Evolutionary conservation across 2,797 vertebrate genomes (phyloP), one percentile per base, ranked within the genome.

Genomic region (Remorina albescens): DNA sequence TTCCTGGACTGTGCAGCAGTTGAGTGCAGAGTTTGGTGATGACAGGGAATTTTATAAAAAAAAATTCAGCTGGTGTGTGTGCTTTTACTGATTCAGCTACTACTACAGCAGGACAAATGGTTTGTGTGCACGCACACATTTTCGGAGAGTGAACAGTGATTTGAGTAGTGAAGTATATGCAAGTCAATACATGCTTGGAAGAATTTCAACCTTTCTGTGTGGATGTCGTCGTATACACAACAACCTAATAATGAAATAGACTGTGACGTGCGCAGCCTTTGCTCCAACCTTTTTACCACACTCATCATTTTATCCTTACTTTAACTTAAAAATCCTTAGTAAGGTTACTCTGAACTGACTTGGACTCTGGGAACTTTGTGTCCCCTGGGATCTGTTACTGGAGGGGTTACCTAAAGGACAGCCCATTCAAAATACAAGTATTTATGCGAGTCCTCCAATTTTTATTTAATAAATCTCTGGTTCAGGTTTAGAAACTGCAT

Each of bases 31-130:
- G 67, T 73, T 69, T 70, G 30, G 15, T 67, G 82, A 70, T 85
- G 75, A 80, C 78, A 44, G 39, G 28, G 30, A 41, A 46, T 19
- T 81, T 82, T 71, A 34, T 37, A 18, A 37, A 44, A 23, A n/a
- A 81, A 69, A 46, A 1, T 63, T 49, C 12, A 26, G 39, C 54
- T 63, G 46, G 28, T 68, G 46, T 53, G n/a, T 56, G 18, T 49
- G 69, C 58, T 78, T 86, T 84, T 66, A 82, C 76, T 62, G 72
- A 88, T 74, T 86, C 44, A 83, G 80, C 73, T 58, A n/a, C 16
- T 25, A 44, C 47, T 49, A 46, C 42, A 55, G 28, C 50, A 74
- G 32, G 46, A 62, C 58, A 50, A 2, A n/a, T 11, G 44, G 42
- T 32, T 28, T 47, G 41, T 12, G n/a, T 55, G 26, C 36, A 25